phyloP scores from a whole-genome alignment of 2,888 invertebrate species.

The Bibio marci region DNA sequence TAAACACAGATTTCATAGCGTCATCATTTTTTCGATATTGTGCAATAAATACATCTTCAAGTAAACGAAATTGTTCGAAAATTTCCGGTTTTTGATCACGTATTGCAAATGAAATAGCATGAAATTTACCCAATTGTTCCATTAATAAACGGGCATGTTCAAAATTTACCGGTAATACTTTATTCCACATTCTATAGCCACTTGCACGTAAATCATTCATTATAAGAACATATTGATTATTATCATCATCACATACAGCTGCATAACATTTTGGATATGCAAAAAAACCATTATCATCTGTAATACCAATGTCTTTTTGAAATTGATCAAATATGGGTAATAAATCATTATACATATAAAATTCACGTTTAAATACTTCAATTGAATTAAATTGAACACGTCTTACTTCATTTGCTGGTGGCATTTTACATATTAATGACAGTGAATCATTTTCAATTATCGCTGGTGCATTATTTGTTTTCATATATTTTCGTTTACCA shows the following conservation, averaged over 20 bases:
- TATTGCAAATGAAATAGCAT: constrained; percentile 6
- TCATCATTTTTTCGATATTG: too few species aligned
- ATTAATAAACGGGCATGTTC: constrained; percentile 2
- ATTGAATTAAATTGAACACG: background rate
- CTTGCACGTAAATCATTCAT: constrained; percentile 3
- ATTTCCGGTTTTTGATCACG: background rate
- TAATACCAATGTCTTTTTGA: constrained; percentile 2
- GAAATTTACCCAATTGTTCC: constrained; percentile 5
- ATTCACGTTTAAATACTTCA: constrained; percentile 3
- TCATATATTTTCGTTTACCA: background rate
- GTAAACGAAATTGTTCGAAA: background rate
- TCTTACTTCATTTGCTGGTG: constrained; percentile 1
- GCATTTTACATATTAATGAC: constrained; percentile 2
- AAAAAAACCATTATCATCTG: background rate
- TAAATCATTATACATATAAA: constrained; percentile 1
- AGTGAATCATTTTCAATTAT: background rate
- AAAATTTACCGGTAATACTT: constrained; percentile 1
- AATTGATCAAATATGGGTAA: constrained; percentile 4
- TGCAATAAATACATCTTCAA: background rate
- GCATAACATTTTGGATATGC: constrained; percentile 3
- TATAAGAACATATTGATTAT: background rate
- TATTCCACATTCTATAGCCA: constrained; percentile 3
- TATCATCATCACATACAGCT: background rate
- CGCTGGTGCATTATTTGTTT: too few species aligned
- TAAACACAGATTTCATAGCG: too few species aligned